Conservation (phyloP, 2,113 vertebrate species). For the Thymallus thymallus region DNA sequence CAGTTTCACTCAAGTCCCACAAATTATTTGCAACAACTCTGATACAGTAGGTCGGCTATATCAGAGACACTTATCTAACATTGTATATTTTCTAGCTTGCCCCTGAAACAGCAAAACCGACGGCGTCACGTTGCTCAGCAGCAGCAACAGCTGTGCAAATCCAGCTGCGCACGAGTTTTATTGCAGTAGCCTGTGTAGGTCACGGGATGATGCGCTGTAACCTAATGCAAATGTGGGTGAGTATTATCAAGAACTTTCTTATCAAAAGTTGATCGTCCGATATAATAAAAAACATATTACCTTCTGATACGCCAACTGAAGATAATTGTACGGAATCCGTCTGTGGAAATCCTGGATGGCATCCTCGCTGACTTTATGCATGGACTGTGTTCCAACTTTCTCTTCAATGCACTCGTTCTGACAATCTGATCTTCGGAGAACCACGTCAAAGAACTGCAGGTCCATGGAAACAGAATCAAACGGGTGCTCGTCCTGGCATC, state of each 20-base stretch:
- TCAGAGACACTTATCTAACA: background rate
- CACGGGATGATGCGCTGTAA: too few relatives aligned
- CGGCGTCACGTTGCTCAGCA: constrained; percentile 12
- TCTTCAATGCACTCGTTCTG: constrained; percentile 76
- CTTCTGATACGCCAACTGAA: constrained; percentile 93
- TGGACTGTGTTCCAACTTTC: constrained; percentile 71
- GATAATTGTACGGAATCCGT: constrained; percentile 93
- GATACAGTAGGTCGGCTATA: background rate
- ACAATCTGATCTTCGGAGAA: constrained; percentile 83
- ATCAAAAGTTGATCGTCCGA: background rate
- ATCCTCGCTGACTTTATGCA: constrained; percentile 84
- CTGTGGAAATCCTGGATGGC: constrained; percentile 88
- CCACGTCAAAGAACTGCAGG: constrained; percentile 71
- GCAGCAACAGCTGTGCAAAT: constrained; percentile 5
- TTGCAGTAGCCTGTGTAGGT: background rate
- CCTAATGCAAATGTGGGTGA: background rate
- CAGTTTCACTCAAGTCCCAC: background rate
- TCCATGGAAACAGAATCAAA: constrained; percentile 66
- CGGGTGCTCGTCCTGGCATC: constrained; percentile 77
- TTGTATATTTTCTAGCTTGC: background rate
- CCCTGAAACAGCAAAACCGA: too few relatives aligned
- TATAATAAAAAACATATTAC: constrained; percentile 58
- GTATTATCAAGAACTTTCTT: background rate
- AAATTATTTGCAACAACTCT: background rate
- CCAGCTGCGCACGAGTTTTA: background rate